Evolutionary conservation across 1,140 invertebrate genomes (phyloP).

Genomic region (Scaptodrosophila lebanonensis): DNA sequence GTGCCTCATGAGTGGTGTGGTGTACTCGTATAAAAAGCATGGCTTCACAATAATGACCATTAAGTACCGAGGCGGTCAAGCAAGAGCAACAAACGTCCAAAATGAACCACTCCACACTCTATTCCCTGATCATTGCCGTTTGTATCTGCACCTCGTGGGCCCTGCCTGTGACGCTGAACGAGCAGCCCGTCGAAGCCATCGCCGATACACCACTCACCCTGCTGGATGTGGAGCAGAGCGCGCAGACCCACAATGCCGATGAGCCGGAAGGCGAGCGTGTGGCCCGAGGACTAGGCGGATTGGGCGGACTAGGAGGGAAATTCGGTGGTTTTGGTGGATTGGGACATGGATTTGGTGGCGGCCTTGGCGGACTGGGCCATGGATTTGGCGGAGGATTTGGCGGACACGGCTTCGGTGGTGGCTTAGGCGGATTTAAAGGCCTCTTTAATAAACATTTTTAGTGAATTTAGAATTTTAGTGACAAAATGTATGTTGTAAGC

Average conservation of each 20-base stretch:
- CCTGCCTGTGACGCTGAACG: constrained; percentile 35
- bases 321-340: constrained; percentile 42
- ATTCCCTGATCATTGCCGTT: constrained; percentile 21
- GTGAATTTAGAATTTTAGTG: constrained; percentile 15
- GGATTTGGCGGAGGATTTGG: constrained; percentile 9
- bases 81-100: constrained; percentile 3
- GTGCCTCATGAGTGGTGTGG: not conserved
- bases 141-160: constrained; percentile 14
- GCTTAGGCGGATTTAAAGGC: constrained; percentile 56
- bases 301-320: constrained; percentile 50
- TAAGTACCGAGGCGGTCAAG: constrained; percentile 18
- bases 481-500: no score
- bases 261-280: constrained; percentile 25
- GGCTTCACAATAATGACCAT: constrained; percentile 7
- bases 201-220: constrained; percentile 33
- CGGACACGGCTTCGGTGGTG: constrained; percentile 31
- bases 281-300: constrained; percentile 43
- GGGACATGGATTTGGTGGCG: constrained; percentile 10
- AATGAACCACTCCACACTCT: constrained; percentile 44
- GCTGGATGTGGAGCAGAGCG: constrained; percentile 18
- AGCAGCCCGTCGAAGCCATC: not conserved
- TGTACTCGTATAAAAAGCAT: constrained; percentile 1
- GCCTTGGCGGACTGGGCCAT: constrained; percentile 27
- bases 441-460: constrained; percentile 51
- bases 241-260: not conserved